Percentiles rank a stretch among this genome's conserved stretches.
phyloP scores from a whole-genome alignment of 2,113 vertebrate genomes.

The Gymnogyps californianus region DNA sequence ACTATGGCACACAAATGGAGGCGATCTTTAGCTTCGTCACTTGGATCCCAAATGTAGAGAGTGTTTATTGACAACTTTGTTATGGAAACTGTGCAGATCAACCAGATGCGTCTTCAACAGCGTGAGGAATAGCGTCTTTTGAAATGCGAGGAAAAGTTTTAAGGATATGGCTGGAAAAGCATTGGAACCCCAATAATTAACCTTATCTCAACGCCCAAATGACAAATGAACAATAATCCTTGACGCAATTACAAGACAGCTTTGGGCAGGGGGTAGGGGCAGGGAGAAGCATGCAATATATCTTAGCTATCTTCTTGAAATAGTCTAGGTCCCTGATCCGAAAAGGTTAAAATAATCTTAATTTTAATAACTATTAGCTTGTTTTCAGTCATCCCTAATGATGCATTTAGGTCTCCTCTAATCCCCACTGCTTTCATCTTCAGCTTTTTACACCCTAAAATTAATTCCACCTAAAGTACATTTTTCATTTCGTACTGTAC shows the following conservation, averaged over 20 bases:
- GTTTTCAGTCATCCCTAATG: conserved; percentile 16
- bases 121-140: neutral
- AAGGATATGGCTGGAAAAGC: neutral
- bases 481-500: conserved; percentile 70
- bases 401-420: conserved; percentile 26
- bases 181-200: neutral
- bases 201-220: neutral
- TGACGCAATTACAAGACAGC: neutral
- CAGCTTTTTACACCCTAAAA: conserved; percentile 63
- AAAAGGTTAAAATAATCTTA: conserved; percentile 53
- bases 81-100: neutral
- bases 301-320: neutral
- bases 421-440: conserved; percentile 28
- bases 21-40: conserved; percentile 8
- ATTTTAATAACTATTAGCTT: conserved; percentile 45
- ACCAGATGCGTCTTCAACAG: neutral
- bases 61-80: conserved; percentile 34
- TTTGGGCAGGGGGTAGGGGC: neutral
- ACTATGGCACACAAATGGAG: conserved; percentile 13
- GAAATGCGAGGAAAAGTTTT: neutral
- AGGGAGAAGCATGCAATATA: neutral
- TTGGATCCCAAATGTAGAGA: neutral
- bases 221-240: neutral
- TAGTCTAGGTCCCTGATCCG: neutral
- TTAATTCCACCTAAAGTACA: conserved; percentile 69